phyloP scores from a whole-genome alignment of 2,797 vertebrate genomes.

The Acrossocheilus fasciatus region DNA sequence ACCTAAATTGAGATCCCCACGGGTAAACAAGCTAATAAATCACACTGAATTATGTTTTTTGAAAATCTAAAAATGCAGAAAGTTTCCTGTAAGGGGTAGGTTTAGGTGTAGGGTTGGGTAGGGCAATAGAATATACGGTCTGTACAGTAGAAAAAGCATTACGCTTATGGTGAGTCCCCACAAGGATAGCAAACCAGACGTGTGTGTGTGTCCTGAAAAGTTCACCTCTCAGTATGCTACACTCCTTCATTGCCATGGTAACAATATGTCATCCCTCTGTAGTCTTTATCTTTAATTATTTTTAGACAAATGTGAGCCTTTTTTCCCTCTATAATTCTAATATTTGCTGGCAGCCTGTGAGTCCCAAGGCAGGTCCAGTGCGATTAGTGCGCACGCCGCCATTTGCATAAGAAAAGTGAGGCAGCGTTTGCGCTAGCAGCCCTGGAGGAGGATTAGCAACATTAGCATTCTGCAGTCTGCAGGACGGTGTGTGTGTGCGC shows the following conservation, averaged over 20 bases:
- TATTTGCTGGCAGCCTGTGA: conserved; percentile 61
- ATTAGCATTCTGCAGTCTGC: conserved; percentile 61
- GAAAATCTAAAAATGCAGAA: too few relatives aligned
- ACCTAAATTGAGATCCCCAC: too few relatives aligned
- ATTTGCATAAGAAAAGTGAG: conserved; percentile 81
- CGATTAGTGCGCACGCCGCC: conserved; percentile 74
- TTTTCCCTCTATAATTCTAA: conserved; percentile 67
- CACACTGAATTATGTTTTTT: too few relatives aligned
- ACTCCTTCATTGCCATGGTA: conserved; percentile 57
- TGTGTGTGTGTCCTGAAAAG: neutral
- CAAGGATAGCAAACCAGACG: too few relatives aligned
- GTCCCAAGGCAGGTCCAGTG: conserved; percentile 67
- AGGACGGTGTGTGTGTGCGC: conserved; percentile 8
- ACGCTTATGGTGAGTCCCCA: too few relatives aligned
- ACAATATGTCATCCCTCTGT: conserved; percentile 51
- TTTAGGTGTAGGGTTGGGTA: too few relatives aligned
- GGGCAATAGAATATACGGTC: too few relatives aligned
- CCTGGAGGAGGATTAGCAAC: conserved; percentile 63
- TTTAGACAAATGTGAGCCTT: conserved; percentile 71
- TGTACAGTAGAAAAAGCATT: too few relatives aligned
- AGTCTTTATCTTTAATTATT: conserved; percentile 78
- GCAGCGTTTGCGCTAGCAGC: conserved; percentile 45
- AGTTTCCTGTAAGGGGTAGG: too few relatives aligned
- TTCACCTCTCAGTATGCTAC: conserved; percentile 20
- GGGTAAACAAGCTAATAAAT: too few relatives aligned